These are phyloP conservation scores for Pantherophis vulpinus DNA, from an alignment of 2,797 vertebrate genomes.

Conservation along the genomic window DNA sequence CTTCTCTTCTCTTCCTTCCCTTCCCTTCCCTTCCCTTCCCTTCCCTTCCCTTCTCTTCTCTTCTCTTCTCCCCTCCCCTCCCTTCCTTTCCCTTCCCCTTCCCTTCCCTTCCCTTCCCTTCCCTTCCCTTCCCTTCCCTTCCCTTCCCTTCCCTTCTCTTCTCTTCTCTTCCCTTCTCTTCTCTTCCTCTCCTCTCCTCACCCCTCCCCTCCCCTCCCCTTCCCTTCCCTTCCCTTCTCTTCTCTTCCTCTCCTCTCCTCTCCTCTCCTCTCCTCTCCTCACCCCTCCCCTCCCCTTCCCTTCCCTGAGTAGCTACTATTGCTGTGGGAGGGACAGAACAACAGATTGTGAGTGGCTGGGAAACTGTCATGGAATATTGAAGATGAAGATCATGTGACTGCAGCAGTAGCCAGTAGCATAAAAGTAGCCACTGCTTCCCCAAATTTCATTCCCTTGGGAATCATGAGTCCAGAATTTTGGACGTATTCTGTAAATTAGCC, in stretches of 20 bases:
- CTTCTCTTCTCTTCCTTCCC: too few relatives aligned
- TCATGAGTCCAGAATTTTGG: not conserved
- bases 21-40: too few relatives aligned
- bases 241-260: too few relatives aligned
- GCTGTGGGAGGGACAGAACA: not conserved
- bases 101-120: too few relatives aligned
- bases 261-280: not conserved
- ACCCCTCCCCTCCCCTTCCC: not conserved
- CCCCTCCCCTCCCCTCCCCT: not conserved
- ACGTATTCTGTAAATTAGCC: not conserved
- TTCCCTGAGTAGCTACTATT: not conserved
- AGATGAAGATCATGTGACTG: not conserved
- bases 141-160: too few relatives aligned
- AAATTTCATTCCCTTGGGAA: not conserved
- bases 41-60: too few relatives aligned
- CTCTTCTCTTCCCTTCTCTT: too few relatives aligned
- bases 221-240: not conserved
- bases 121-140: too few relatives aligned
- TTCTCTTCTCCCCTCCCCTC: rapidly evolving
- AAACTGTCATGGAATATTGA: not conserved
- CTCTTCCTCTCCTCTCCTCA: too few relatives aligned
- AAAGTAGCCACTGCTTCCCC: not conserved
- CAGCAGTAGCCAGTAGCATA: not conserved
- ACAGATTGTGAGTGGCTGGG: not conserved
- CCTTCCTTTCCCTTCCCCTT: too few relatives aligned